Conservation (phyloP, 2,797 vertebrate genomes). For the Potorous gilbertii region DNA sequence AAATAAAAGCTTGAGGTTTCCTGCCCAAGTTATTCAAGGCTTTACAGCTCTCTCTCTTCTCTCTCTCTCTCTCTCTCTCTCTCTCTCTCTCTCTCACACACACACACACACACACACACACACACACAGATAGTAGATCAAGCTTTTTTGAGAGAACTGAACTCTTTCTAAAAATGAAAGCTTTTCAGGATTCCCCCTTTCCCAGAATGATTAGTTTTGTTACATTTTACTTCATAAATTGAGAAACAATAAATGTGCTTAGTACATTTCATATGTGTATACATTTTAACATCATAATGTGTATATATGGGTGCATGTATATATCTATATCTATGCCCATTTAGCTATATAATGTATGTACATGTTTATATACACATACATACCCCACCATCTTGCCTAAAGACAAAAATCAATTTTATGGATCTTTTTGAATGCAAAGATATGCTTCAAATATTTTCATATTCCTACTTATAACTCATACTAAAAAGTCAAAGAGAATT, state of each 20-base stretch:
- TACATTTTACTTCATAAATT: slow-evolving; percentile 45
- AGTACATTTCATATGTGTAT: slow-evolving; percentile 27
- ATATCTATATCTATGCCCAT: not conserved
- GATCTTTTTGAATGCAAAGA: slow-evolving; percentile 39
- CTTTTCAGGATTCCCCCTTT: not conserved
- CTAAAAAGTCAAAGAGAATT: slow-evolving; percentile 43
- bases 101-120: not conserved
- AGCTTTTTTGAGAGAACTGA: slow-evolving; percentile 40
- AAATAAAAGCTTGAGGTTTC: slow-evolving; percentile 72
- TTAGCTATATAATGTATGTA: not conserved
- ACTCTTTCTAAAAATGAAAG: slow-evolving; percentile 47
- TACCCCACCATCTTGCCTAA: slow-evolving; percentile 15
- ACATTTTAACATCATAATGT: slow-evolving; percentile 7
- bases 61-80: no score
- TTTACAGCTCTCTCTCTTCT: no score
- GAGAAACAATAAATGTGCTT: not conserved
- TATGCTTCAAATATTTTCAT: slow-evolving; percentile 35
- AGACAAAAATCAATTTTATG: slow-evolving; percentile 41
- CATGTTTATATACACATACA: not conserved
- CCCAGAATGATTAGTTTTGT: not conserved
- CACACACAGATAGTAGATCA: not conserved
- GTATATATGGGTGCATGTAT: not conserved
- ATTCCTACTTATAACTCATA: slow-evolving; percentile 42
- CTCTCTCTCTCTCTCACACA: no score
- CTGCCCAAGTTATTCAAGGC: slow-evolving; percentile 44